Evolutionary conservation across 2,113 vertebrate species (phyloP).

Genomic region (Struthio camelus): DNA sequence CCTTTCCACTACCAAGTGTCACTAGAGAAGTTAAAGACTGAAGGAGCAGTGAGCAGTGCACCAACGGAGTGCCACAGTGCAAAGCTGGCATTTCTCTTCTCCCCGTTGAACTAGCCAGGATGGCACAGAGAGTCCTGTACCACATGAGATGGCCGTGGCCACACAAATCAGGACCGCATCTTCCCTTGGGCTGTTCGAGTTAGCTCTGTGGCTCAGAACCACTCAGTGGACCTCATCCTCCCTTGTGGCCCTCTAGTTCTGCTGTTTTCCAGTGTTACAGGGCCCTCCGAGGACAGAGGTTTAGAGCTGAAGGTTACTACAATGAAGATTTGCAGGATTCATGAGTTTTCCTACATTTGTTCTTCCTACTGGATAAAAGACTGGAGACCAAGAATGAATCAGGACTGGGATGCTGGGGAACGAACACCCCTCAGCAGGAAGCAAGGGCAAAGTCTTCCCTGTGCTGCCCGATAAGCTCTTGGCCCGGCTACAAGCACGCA

Average conservation of each 20-base stretch:
- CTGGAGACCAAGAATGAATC: background rate
- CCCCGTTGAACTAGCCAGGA: background rate
- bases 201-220: background rate
- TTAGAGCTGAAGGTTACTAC: background rate
- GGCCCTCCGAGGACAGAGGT: too few relatives aligned
- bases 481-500: too few relatives aligned
- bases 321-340: background rate
- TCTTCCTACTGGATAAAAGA: too few relatives aligned
- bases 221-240: background rate
- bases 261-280: background rate
- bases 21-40: too few relatives aligned
- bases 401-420: background rate
- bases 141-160: too few relatives aligned
- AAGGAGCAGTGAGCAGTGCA: background rate
- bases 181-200: background rate
- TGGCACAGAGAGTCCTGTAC: too few relatives aligned
- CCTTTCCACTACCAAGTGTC: too few relatives aligned
- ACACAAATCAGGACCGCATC: too few relatives aligned
- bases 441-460: too few relatives aligned
- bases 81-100: background rate
- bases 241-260: background rate
- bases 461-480: too few relatives aligned
- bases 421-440: too few relatives aligned
- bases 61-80: background rate
- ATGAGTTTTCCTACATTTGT: too few relatives aligned